Conservation (phyloP, 64 coral and sea anemone species). For the Montipora efflorescens region DNA sequence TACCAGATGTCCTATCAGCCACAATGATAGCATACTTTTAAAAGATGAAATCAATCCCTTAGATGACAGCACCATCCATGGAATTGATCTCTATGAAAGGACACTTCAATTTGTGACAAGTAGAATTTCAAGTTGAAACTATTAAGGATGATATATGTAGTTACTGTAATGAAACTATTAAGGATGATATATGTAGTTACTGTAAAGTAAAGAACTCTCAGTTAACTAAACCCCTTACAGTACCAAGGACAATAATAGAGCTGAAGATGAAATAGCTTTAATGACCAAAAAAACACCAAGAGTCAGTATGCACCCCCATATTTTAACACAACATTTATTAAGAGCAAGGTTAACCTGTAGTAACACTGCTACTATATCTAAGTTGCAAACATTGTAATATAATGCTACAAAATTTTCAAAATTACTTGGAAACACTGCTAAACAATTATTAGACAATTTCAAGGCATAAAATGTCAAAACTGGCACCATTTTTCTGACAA, state of each 20-base stretch:
- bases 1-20: constrained; percentile 14
- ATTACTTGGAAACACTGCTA: constrained; percentile 4
- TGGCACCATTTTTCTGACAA: constrained; percentile 2
- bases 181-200: neutral
- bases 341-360: neutral
- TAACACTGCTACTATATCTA: constrained; percentile 5
- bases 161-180: neutral
- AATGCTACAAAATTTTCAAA: constrained; percentile 5
- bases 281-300: constrained; percentile 2
- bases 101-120: constrained; percentile 38
- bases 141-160: neutral
- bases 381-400: constrained; percentile 6
- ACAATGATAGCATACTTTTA: constrained; percentile 6
- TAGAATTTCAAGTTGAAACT: constrained; percentile 21
- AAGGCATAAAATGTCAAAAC: constrained; percentile 8
- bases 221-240: constrained; percentile 4
- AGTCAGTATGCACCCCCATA: constrained; percentile 6
- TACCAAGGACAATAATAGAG: neutral
- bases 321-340: constrained; percentile 15
- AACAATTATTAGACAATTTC: constrained; percentile 10
- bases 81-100: constrained; percentile 54
- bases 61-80: constrained; percentile 40
- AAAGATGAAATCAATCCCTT: constrained; percentile 47
- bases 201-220: constrained; percentile 3
- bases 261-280: neutral